Evolutionary conservation across 2,797 vertebrate genomes (phyloP).

Genomic region (Scarus forsteni): DNA sequence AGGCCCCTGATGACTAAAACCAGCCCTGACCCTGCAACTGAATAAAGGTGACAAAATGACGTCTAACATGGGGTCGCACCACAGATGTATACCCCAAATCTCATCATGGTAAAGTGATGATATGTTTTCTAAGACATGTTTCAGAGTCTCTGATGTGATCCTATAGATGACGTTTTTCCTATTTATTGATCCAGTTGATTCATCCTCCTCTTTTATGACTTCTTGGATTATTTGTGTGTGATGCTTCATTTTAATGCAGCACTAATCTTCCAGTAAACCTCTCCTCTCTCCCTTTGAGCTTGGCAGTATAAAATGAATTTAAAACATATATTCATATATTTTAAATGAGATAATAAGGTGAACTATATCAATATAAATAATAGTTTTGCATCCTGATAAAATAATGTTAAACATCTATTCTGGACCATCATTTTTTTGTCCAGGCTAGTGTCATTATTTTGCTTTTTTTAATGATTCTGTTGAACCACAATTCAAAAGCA

Average conservation of each 20-base stretch:
- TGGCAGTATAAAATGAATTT: too few species aligned
- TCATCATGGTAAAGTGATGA: constrained; percentile 17
- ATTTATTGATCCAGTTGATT: neutral
- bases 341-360: too few species aligned
- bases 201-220: constrained; percentile 6
- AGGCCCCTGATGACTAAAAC: too few species aligned
- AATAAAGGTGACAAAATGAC: neutral
- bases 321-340: too few species aligned
- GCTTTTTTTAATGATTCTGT: too few species aligned
- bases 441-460: too few species aligned
- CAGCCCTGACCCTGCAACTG: too few species aligned
- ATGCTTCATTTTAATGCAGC: constrained; percentile 32
- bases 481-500: too few species aligned
- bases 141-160: neutral
- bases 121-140: constrained; percentile 36
- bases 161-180: neutral
- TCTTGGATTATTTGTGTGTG: constrained; percentile 22
- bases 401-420: too few species aligned
- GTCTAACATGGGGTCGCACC: neutral
- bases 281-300: neutral
- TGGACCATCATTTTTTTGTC: too few species aligned
- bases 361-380: too few species aligned
- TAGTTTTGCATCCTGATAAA: too few species aligned
- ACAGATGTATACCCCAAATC: constrained; percentile 41
- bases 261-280: constrained; percentile 29